Percentiles rank a stretch among this genome's conserved stretches.
These are phyloP conservation scores for Eupithecia pulchellata DNA, from an alignment of 2,888 invertebrate genomes.

Conservation along the genomic window DNA sequence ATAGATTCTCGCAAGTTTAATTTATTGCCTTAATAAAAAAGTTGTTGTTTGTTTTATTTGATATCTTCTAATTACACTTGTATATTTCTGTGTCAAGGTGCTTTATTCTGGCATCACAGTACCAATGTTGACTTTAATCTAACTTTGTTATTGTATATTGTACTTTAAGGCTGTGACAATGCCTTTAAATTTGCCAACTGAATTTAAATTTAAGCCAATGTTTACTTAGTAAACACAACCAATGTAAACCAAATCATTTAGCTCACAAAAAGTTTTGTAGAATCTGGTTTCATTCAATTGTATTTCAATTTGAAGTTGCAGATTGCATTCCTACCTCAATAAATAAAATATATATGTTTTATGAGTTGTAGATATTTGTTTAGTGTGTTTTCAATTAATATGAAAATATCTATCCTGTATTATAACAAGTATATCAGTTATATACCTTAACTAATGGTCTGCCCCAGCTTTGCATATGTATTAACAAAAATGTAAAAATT, in stretches of 20 bases:
- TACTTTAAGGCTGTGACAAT: neutral
- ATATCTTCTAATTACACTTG: neutral
- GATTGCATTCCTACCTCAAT: no score
- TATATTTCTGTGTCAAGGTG: neutral
- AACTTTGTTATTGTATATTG: neutral
- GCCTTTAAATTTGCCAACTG: neutral
- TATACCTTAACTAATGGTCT: no score
- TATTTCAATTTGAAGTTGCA: no score
- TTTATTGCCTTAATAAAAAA: neutral
- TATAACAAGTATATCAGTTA: no score
- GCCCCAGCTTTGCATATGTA: no score
- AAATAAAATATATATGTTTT: no score
- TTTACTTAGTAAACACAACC: neutral
- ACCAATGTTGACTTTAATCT: neutral
- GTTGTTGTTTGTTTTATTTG: neutral
- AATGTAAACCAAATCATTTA: neutral
- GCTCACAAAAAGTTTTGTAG: no score
- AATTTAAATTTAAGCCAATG: neutral
- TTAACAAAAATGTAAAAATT: no score
- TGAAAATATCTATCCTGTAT: no score
- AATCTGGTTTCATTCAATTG: no score
- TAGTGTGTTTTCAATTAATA: no score
- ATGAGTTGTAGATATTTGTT: no score
- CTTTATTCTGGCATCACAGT: neutral
- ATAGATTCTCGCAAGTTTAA: neutral